Percentiles rank a stretch among this genome's conserved stretches.
Conservation (phyloP, 2,113 vertebrate species). For the Vulpes ferrilata region DNA sequence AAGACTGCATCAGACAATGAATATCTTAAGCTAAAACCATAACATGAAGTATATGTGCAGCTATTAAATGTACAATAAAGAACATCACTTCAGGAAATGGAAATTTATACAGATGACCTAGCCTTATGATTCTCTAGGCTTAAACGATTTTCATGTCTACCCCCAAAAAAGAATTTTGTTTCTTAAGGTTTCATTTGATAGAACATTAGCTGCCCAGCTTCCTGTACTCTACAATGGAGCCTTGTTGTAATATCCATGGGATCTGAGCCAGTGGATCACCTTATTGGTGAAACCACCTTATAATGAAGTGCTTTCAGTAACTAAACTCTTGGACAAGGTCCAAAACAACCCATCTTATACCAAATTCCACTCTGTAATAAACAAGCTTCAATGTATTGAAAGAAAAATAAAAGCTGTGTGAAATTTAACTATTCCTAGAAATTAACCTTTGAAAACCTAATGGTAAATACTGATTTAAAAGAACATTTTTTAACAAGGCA, state of each 20-base stretch:
- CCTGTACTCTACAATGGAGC: slow-evolving; percentile 65
- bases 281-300: slow-evolving; percentile 73
- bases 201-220: slow-evolving; percentile 66
- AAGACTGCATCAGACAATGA: neutral
- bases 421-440: slow-evolving; percentile 64
- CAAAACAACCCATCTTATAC: slow-evolving; percentile 72
- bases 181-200: slow-evolving; percentile 67
- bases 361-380: slow-evolving; percentile 68
- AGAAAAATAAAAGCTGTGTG: slow-evolving; percentile 57
- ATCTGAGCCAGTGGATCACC: slow-evolving; percentile 64
- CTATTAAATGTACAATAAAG: slow-evolving; percentile 44
- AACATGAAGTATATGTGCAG: neutral
- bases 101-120: slow-evolving; percentile 60
- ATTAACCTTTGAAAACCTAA: slow-evolving; percentile 58
- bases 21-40: neutral
- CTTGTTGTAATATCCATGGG: slow-evolving; percentile 68
- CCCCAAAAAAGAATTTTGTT: slow-evolving; percentile 31
- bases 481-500: slow-evolving; percentile 42
- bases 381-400: slow-evolving; percentile 48
- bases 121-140: slow-evolving; percentile 33
- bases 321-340: slow-evolving; percentile 69
- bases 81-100: neutral
- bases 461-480: slow-evolving; percentile 45
- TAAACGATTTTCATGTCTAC: slow-evolving; percentile 50
- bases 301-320: slow-evolving; percentile 76